phyloP scores from a whole-genome alignment of 2,888 invertebrate species.

The Drosophila neutralis region DNA sequence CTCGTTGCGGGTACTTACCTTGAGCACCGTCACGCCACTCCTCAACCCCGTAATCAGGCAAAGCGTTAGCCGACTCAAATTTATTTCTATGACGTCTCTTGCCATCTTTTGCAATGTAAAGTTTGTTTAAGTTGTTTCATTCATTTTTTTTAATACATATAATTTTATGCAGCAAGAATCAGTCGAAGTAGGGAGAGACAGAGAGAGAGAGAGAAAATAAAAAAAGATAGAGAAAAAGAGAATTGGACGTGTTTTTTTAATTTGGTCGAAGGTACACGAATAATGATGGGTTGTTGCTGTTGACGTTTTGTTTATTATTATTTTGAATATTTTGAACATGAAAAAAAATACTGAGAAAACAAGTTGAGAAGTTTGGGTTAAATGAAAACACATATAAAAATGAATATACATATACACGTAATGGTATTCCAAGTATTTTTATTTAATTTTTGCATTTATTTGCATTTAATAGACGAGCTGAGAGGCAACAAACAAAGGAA shows the following conservation, averaged over 20 bases:
- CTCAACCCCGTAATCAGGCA: constrained; percentile 89
- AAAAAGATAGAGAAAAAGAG: constrained; percentile 16
- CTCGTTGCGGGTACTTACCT: constrained; percentile 69
- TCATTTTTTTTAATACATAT: constrained; percentile 46
- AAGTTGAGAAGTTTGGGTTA: constrained; percentile 40
- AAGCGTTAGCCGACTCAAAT: constrained; percentile 87
- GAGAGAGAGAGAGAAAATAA: neutral
- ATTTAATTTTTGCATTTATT: constrained; percentile 72
- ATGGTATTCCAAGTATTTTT: constrained; percentile 66
- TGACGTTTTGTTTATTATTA: constrained; percentile 53
- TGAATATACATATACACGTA: constrained; percentile 50
- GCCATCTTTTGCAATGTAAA: constrained; percentile 79
- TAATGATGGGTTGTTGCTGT: constrained; percentile 51
- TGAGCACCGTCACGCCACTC: constrained; percentile 89
- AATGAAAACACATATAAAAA: constrained; percentile 39
- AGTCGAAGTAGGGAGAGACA: constrained; percentile 38
- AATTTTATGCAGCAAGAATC: constrained; percentile 74
- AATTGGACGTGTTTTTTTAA: constrained; percentile 48
- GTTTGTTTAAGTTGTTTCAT: constrained; percentile 43
- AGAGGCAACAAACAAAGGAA: constrained; percentile 31
- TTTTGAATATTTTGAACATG: constrained; percentile 59
- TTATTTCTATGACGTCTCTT: constrained; percentile 85
- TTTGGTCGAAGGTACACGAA: constrained; percentile 58
- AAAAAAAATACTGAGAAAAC: constrained; percentile 68
- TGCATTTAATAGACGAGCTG: constrained; percentile 56